These are phyloP conservation scores for Tragelaphus strepsiceros DNA, from an alignment of 2,113 vertebrate genomes.

Conservation along the genomic window DNA sequence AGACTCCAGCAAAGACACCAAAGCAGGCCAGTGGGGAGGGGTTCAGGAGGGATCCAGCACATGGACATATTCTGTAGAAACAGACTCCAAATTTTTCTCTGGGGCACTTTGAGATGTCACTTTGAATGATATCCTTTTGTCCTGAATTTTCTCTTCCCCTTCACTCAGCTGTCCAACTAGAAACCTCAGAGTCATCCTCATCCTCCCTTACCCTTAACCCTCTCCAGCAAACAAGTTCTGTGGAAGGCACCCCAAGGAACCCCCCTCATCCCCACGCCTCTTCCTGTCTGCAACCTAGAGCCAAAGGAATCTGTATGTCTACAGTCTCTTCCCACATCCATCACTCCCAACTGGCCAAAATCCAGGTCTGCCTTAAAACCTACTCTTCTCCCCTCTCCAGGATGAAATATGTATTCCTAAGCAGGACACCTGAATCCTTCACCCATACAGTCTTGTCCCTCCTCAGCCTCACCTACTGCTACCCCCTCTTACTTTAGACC, in stretches of 20 bases:
- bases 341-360: background rate
- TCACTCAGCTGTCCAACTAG: background rate
- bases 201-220: background rate
- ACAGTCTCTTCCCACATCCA: background rate
- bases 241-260: background rate
- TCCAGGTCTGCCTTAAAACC: background rate
- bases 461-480: background rate
- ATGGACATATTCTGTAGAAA: background rate
- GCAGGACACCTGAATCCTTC: background rate
- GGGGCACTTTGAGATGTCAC: background rate
- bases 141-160: background rate
- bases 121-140: background rate
- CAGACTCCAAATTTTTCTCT: background rate
- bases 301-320: background rate
- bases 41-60: background rate
- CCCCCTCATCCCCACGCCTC: background rate
- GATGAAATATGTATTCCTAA: background rate
- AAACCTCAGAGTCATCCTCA: background rate
- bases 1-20: background rate
- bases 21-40: background rate
- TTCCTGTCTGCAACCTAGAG: background rate
- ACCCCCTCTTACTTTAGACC: background rate
- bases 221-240: background rate
- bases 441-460: accelerated
- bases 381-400: background rate